Evolutionary conservation across 2,797 vertebrate species (phyloP), one percentile per base, ranked within the genome.

Genomic region (Enteromius treurensis): DNA sequence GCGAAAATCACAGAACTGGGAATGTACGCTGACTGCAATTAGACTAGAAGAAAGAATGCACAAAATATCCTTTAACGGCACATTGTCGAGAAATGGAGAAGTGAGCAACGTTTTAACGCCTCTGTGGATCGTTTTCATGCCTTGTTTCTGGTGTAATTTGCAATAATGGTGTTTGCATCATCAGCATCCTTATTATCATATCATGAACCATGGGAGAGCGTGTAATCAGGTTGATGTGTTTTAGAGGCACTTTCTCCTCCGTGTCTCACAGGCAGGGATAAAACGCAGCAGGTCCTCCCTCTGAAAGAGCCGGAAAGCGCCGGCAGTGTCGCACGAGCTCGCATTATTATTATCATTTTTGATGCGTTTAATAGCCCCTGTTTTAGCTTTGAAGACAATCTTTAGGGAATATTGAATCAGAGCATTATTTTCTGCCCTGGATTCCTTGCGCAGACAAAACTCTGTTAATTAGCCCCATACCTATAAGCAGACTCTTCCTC

Each of bases 401-500:
- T 94, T 92, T 91, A 83, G 94, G 93, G 94, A 94, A 94, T 94
- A 93, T 92, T 92, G 91, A 93, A 92, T 93, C 89, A 93, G 93
- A 94, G 91, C 91, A 89, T 92, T 95, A 91, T 93, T 89, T 80
- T 85, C 92, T 92, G 91, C 92, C 93, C 93, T 77, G 90, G 84
- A 93, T 93, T 93, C 91, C 88, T 92, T 88, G 89, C 86, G 87
- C 87, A 93, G 91, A 94, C 92, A 93, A 94, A 95, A 95, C 93
- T 94, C 92, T 69, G 90, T 94, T 95, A 95, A 95, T 95, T 95
- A 95, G 94, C 84, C 91, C 87, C 87, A 83, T 94, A 94, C 93
- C 93, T 95, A 92, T 94, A 92, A 94, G 94, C 94, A 94, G 87
- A 92, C 89, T 94, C 90, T 91, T 90, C 88, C 77, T 91, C 90